phyloP scores from a whole-genome alignment of 2,888 invertebrate genomes.

The Lottia scabra region DNA sequence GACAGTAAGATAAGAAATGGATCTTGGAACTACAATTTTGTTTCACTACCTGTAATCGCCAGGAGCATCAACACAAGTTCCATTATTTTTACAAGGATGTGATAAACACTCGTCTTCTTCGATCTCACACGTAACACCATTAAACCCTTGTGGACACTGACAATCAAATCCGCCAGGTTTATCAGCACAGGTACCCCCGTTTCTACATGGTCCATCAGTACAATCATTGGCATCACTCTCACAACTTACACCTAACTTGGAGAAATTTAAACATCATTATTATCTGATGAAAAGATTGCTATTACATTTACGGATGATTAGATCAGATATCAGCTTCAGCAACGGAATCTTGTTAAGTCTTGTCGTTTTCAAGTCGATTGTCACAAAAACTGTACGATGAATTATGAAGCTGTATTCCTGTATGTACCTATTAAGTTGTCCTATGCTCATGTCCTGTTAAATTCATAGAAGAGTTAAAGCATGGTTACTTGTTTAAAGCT shows the following conservation, averaged over 20 bases:
- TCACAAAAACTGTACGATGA: no score
- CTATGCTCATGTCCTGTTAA: no score
- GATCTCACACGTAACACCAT: constrained; percentile 41
- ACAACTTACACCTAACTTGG: constrained; percentile 42
- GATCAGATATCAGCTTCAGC: no score
- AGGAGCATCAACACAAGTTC: constrained; percentile 54
- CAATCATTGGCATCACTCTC: constrained; percentile 56
- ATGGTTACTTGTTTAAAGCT: no score
- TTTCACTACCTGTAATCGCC: constrained; percentile 40
- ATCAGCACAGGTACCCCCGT: constrained; percentile 54
- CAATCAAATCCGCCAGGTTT: constrained; percentile 43
- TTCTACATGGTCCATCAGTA: constrained; percentile 45
- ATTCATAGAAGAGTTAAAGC: no score
- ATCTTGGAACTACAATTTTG: no score
- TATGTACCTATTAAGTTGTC: no score
- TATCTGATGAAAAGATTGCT: neutral
- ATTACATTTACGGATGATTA: no score
- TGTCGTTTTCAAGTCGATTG: no score
- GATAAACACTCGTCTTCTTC: constrained; percentile 74
- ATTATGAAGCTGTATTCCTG: no score
- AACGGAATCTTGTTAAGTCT: no score
- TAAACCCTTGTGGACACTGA: constrained; percentile 43
- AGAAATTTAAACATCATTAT: neutral
- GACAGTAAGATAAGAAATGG: no score
- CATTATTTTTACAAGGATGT: constrained; percentile 76